Conservation (phyloP, 2,113 vertebrate species). For the Brienomyrus longianalis region DNA sequence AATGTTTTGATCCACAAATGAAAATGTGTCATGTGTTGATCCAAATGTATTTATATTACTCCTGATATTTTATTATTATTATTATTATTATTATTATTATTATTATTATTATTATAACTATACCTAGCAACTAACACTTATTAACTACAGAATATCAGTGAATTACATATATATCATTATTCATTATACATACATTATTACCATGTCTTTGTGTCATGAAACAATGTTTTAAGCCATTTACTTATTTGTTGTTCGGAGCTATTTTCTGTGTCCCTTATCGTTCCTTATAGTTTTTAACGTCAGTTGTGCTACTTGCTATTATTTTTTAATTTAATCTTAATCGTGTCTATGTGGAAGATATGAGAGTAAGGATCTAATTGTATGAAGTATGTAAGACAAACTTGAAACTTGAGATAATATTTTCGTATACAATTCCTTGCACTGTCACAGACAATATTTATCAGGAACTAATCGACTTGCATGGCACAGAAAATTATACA, state of each 20-base stretch:
- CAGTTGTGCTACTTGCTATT: neutral
- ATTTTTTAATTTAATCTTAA: neutral
- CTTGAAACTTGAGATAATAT: neutral
- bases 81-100: neutral
- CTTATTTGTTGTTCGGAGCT: neutral
- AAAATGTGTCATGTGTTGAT: neutral
- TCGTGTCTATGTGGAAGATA: neutral
- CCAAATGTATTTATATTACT: neutral
- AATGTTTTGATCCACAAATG: neutral
- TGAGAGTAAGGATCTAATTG: neutral
- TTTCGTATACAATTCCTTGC: neutral
- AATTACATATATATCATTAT: neutral
- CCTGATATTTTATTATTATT: neutral
- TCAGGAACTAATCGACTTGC: neutral
- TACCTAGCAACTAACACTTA: neutral
- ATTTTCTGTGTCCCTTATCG: neutral
- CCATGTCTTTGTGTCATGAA: neutral
- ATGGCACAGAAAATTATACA: neutral
- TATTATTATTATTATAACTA: neutral
- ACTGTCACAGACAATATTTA: neutral
- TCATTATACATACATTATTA: neutral
- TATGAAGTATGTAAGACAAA: neutral
- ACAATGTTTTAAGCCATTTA: neutral
- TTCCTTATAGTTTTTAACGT: neutral
- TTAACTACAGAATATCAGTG: neutral